A percentile compares a stretch with the other conserved stretches of the same genome.
Conservation (phyloP, 2,888 invertebrate genomes). For the Xanthia togata region DNA sequence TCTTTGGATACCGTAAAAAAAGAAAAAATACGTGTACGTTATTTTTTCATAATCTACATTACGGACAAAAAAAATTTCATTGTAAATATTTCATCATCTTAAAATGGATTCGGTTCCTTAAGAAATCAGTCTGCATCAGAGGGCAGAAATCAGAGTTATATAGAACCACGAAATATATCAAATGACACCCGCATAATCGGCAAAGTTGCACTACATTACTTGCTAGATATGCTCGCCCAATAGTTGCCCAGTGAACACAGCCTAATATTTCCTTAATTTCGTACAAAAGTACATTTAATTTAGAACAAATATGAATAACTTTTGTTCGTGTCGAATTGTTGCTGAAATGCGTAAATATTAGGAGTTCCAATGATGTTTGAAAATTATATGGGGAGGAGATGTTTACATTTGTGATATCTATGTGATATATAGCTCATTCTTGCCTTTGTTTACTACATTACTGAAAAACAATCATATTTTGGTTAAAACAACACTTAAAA, state of each 20-base stretch:
- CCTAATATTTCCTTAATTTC: constrained; percentile 32
- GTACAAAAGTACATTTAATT: constrained; percentile 54
- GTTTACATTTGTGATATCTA: constrained; percentile 22
- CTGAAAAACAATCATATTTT: background rate
- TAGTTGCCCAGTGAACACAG: constrained; percentile 25
- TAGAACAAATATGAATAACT: constrained; percentile 10
- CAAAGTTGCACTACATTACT: constrained; percentile 1
- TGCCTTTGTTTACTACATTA: constrained; percentile 3
- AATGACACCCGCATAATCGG: no score
- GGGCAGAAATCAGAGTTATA: background rate
- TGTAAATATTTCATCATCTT: background rate
- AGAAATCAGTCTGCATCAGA: background rate
- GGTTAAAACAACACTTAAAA: background rate
- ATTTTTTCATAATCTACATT: no score
- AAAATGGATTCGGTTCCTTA: background rate
- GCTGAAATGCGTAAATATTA: constrained; percentile 41
- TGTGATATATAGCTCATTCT: background rate
- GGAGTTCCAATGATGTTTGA: constrained; percentile 50
- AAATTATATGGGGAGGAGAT: constrained; percentile 51
- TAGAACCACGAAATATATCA: background rate
- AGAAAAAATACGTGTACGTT: no score
- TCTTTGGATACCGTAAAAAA: no score
- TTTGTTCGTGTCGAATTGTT: constrained; percentile 39
- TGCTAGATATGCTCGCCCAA: background rate
- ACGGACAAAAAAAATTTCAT: no score